Evolutionary conservation across 2,888 invertebrate genomes (phyloP), one percentile per base, ranked within the genome.

Genomic region (Mallateleia sp.): DNA sequence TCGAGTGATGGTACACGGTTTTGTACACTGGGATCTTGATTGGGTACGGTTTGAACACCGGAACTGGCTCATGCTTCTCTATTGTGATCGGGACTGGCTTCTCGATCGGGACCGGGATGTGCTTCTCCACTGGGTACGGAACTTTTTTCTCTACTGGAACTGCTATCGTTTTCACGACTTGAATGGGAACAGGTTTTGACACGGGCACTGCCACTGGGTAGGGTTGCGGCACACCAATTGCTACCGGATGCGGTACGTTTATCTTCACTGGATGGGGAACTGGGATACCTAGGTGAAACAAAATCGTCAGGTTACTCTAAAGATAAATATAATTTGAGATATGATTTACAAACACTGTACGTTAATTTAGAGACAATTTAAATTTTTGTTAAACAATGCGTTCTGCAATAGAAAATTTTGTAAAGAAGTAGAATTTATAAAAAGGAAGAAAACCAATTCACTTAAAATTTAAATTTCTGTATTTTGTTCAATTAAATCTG

Each of bases 61-160:
- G 96, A n/a, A 97, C 97, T 5, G 97, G 96, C 14, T 97, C 94
- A 91, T 97, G 97, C 89, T 97, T 97, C 52, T 97, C 96, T 0
- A 97, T 97, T 75, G 96, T 96, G 24, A 97, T 97, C 1, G 97
- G 97, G 4, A 97, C 97, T 0, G 97, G 96, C 91, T 97, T 97
- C 84, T 97, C 96, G 77, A 96, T 96, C 0, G 97, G 97, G 34
- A 97, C 96, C 38, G 96, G 96, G 0, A 97, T 96, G 6, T 95
- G 95, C 91, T 96, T 97, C 88, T 97, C 97, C 0, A 97, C 97
- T 0, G 97, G 96, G 91, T 97, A 97, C 0, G 97, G 97, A 4
- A 97, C 97, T 25, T 97, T 97, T 92, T 97, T 97, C 91, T 97
- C 97, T 0, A 97, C 96, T 0, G 97, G 97, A 28, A 97, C 96